These are phyloP conservation scores for Cryptus armator DNA, from an alignment of 2,888 invertebrate genomes.

Conservation along the genomic window DNA sequence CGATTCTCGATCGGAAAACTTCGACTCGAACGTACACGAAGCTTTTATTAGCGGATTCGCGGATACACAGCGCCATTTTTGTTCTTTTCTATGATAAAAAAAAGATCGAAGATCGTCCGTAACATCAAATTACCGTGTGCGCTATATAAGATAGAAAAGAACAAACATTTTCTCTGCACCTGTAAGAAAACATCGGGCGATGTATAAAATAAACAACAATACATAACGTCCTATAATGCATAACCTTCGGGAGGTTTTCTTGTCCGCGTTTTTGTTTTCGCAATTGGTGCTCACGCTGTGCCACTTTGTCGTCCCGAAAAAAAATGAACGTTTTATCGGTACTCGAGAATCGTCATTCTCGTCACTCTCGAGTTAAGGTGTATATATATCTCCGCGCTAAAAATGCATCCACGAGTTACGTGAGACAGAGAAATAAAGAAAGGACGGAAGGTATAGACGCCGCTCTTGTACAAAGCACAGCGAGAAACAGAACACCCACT, in stretches of 20 bases:
- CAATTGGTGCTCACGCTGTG: neutral
- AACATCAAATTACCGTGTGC: neutral
- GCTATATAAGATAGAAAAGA: constrained; percentile 16
- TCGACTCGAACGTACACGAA: neutral
- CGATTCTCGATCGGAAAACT: neutral
- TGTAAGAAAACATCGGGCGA: neutral
- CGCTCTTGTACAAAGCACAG: constrained; percentile 50
- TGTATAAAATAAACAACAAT: neutral
- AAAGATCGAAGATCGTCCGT: neutral
- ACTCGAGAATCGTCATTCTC: constrained; percentile 12
- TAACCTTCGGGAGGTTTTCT: neutral
- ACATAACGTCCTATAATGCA: neutral
- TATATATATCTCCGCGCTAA: neutral
- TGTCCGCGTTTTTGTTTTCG: constrained; percentile 1
- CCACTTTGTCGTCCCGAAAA: neutral
- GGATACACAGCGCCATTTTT: constrained; percentile 3
- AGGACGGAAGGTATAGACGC: constrained; percentile 10
- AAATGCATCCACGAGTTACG: constrained; percentile 49
- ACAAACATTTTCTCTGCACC: neutral
- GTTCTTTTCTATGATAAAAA: constrained; percentile 17
- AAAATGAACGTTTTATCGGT: constrained; percentile 46
- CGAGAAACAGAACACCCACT: constrained; percentile 61
- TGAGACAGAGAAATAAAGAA: constrained; percentile 9
- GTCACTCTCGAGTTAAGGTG: neutral
- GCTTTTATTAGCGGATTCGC: neutral